Conservation (phyloP, 2,888 invertebrate genomes). For the Notodonta ziczac region DNA sequence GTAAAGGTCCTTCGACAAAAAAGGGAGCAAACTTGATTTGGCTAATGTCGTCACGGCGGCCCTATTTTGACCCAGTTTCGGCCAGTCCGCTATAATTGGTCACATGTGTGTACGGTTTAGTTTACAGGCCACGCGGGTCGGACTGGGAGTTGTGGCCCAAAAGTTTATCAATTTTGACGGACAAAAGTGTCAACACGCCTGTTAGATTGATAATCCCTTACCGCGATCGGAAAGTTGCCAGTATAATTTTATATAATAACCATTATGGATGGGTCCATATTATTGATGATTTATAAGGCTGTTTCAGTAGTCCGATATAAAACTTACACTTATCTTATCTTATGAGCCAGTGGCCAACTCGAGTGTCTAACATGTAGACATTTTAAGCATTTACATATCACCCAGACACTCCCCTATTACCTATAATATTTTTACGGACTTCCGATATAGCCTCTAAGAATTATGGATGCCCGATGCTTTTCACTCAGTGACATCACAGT, state of each 20-base stretch:
- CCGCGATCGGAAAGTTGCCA: background rate
- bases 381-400: no score
- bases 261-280: no score
- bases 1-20: background rate
- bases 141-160: background rate
- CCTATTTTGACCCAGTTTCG: slow-evolving; percentile 4
- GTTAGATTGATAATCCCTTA: background rate
- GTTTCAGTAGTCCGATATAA: no score
- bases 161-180: background rate
- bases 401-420: no score
- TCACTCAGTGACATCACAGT: no score
- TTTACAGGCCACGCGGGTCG: background rate
- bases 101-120: slow-evolving; percentile 1
- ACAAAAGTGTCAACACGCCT: background rate
- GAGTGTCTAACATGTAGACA: no score
- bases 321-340: no score
- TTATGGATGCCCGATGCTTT: no score
- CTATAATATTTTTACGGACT: no score
- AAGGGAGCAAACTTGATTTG: background rate
- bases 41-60: background rate
- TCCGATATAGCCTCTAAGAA: no score
- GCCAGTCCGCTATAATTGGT: background rate
- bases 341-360: no score
- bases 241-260: background rate
- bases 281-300: no score